phyloP scores from a whole-genome alignment of 2,888 invertebrate genomes.

The Biston betularia region DNA sequence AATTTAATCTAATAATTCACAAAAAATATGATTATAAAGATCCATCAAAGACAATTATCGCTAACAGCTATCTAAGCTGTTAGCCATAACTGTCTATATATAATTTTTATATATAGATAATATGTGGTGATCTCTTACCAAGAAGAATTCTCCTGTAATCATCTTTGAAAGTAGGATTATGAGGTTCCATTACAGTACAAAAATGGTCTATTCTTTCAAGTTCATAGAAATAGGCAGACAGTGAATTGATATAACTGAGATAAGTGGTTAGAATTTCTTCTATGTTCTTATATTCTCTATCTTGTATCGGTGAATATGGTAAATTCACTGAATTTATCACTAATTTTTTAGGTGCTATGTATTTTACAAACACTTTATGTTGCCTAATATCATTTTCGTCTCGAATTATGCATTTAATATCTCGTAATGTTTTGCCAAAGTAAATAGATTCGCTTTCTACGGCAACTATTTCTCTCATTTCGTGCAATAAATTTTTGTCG shows the following conservation, averaged over 20 bases:
- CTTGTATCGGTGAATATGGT: slow-evolving; percentile 63
- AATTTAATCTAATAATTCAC: no score
- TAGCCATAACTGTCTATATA: no score
- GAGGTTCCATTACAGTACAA: slow-evolving; percentile 73
- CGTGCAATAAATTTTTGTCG: slow-evolving; percentile 63
- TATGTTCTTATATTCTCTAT: slow-evolving; percentile 61
- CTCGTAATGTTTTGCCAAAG: slow-evolving; percentile 71
- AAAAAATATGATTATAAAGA: no score
- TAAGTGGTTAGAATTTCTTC: slow-evolving; percentile 59
- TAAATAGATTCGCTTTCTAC: slow-evolving; percentile 51
- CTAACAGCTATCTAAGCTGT: no score
- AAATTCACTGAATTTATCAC: slow-evolving; percentile 56
- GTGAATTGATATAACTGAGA: slow-evolving; percentile 55
- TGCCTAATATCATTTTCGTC: slow-evolving; percentile 55
- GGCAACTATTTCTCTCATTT: slow-evolving; percentile 53
- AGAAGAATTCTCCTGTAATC: slow-evolving; percentile 72
- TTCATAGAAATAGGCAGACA: slow-evolving; percentile 68
- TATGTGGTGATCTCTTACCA: slow-evolving; percentile 54
- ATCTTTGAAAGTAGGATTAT: slow-evolving; percentile 68
- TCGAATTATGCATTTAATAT: slow-evolving; percentile 65
- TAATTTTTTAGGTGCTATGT: slow-evolving; percentile 59
- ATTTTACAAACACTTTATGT: slow-evolving; percentile 66
- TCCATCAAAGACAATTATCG: no score
- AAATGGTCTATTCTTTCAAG: slow-evolving; percentile 67
- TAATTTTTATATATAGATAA: no score